Conservation (phyloP, 1,140 invertebrate genomes). For the Heliothis virescens region DNA sequence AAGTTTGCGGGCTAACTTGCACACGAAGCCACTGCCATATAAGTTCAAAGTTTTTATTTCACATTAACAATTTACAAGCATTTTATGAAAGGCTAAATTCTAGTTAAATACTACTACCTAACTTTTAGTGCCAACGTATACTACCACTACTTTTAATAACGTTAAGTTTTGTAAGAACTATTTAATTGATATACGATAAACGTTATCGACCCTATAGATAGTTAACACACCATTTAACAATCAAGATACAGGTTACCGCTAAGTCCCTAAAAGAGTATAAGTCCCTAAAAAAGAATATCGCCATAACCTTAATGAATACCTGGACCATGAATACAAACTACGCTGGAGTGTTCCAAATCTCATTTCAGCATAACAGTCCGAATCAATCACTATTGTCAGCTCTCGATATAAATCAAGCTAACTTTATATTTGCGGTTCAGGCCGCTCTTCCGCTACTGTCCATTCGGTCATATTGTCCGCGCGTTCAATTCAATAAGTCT, state of each 20-base stretch:
- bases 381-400: conserved; percentile 43
- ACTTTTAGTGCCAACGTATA: not conserved
- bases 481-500: conserved; percentile 42
- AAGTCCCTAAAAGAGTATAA: not conserved
- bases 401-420: conserved; percentile 40
- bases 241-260: too few relatives aligned
- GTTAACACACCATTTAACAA: not conserved
- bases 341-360: not conserved
- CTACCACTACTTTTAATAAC: not conserved
- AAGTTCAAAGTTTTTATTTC: conserved; percentile 25
- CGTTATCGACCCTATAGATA: not conserved
- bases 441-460: conserved; percentile 32
- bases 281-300: too few relatives aligned
- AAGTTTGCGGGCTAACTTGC: not conserved
- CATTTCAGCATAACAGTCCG: not conserved
- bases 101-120: not conserved
- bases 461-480: conserved; percentile 40
- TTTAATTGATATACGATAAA: too few relatives aligned
- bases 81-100: not conserved
- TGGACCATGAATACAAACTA: not conserved
- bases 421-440: conserved; percentile 38
- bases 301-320: not conserved
- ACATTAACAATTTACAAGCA: conserved; percentile 26
- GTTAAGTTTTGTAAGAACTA: too few relatives aligned
- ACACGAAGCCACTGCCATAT: not conserved